Evolutionary conservation across 53 echinoderm and acorn worm species (phyloP), one percentile per base, ranked within the genome.

Genomic region (Crossaster papposus): DNA sequence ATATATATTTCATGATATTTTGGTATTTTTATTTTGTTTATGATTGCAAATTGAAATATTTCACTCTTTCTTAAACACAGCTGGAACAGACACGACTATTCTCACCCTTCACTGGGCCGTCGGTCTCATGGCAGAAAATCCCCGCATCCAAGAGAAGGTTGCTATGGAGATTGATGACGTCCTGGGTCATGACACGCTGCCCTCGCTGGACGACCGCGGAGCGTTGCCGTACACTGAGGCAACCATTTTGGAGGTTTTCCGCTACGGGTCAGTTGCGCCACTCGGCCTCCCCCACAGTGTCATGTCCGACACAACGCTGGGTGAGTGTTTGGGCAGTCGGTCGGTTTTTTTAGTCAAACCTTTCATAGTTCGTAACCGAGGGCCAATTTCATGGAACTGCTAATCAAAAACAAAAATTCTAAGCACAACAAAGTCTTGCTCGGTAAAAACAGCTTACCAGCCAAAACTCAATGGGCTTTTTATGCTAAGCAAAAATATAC

Each of bases 71-170:
- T 52, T 52, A 7, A 7, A 17, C 58, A 11, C 58, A 58, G 58
- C 58, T 15, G 58, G 58, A 58, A 58, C 58, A 8, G 58, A 58
- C 2, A 58, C 58, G 2, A 58, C 58, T 17, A 58, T 91, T 8
- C 31, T 90, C 23, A 92, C 95, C 14, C 82, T 96, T 54, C 91
- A 92, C 36, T 96, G 96, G 96, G 90, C 91, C 14, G 37, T 96
- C 2, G 93, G 83, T 14, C 44, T 78, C 38, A 51, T 96, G 89
- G 90, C 82, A 29, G 94, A 95, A 22, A 14, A 90, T 72, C 94
- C 92, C 2, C 83, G 92, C 26, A 84, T 96, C 65, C 96, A 96
- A 50, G 82, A 79, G 55, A 96, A 86, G 74, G 90, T 95, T 33
- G 89, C 83, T 22, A 80, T 54, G 76, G 96, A 96, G 65, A 92